Percentiles rank a stretch among this genome's conserved stretches.
Evolutionary conservation across 2,888 invertebrate genomes (phyloP).

Genomic region (Drepana falcataria): DNA sequence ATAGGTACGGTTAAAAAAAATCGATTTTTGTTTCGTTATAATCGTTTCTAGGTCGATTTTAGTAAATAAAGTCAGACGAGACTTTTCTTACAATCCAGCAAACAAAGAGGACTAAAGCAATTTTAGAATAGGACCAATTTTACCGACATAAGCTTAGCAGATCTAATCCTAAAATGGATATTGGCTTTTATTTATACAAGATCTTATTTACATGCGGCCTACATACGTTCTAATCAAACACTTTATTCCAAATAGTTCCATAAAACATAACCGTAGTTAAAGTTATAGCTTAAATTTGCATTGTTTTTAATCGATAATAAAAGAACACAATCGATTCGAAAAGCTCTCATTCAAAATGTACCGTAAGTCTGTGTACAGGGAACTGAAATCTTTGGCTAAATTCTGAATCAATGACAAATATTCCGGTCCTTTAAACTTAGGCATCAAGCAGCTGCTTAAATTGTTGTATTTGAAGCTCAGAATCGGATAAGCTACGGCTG

Average conservation of each 20-base stretch:
- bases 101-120: no score
- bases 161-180: no score
- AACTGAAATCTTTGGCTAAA: slow-evolving; percentile 24
- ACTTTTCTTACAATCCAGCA: no score
- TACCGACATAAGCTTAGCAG: no score
- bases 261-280: not conserved
- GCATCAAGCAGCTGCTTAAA: slow-evolving; percentile 32
- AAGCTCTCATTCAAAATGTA: not conserved
- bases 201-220: not conserved
- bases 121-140: no score
- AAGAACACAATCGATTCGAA: not conserved
- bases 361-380: slow-evolving; percentile 5
- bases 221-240: not conserved
- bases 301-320: not conserved
- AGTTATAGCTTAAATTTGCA: not conserved
- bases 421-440: slow-evolving; percentile 11
- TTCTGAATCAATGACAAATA: slow-evolving; percentile 17
- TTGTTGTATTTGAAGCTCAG: slow-evolving; percentile 38
- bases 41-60: no score
- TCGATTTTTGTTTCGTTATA: no score
- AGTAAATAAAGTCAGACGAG: no score
- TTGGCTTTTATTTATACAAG: no score
- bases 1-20: no score
- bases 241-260: not conserved
- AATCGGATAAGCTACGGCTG: slow-evolving; percentile 54